Evolutionary conservation across 2,888 invertebrate genomes (phyloP), one percentile per base, ranked within the genome.

Genomic region (Chrysolina oricalcia): DNA sequence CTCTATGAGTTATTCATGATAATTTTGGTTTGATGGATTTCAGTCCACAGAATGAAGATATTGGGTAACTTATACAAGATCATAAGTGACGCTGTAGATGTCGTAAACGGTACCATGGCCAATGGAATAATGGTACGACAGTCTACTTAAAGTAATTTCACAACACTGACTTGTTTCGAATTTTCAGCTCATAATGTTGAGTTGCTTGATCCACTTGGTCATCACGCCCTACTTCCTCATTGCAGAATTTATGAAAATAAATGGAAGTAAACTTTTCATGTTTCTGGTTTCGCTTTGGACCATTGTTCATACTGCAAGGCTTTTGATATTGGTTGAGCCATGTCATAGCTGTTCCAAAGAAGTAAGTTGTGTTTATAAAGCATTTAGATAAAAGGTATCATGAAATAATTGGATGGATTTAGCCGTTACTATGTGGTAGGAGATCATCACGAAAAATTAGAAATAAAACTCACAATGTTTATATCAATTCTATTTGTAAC

Each of bases 171-270:
- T n/a, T 48, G 8, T 27, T 66, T 75, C 8, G 35, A 6, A 35
- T 35, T 35, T 75, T 56, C 43, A 75, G 75, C 46, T 75, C 19
- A 69, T 75, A 23, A 64, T 70, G 64, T 69, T 75, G 27, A 73
- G 72, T 56, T 75, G 75, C 41, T 64, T 75, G n/a, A 27, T 69
- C n/a, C 75, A 75, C 46, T 19, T 75, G 23, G 59, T 75, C 2
- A 64, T 72, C 13, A 75, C 75, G 19, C 72, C 72, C n/a, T 75
- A 75, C 43, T 75, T 72, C 41, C 65, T 76, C 21, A 40, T 76
- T 35, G 69, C 69, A 10, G 76, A 73, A 70, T 35, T 76, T 6
- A 35, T 56, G n/a, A 73, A 70, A 10, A 41, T 65, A 6, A 62
- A 46, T 23, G 43, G 59, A 48, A 73, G 41, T 35, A 48, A 17